Evolutionary conservation across 2,113 vertebrate genomes (phyloP).

Genomic region (Athene cunicularia): DNA sequence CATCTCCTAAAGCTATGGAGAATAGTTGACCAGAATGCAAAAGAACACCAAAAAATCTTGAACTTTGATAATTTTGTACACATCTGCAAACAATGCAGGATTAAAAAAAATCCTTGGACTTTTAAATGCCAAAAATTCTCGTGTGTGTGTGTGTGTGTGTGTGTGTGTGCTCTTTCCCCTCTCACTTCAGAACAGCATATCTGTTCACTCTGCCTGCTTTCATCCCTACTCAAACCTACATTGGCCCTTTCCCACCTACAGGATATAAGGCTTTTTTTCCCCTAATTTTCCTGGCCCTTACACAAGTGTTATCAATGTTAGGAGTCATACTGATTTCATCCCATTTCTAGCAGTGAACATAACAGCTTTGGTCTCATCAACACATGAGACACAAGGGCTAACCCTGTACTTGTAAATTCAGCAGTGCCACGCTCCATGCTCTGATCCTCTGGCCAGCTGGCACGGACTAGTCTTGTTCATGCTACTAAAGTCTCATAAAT

Average conservation of each 20-base stretch:
- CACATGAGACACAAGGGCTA: not conserved
- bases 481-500: not conserved
- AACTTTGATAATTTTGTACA: not conserved
- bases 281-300: not conserved
- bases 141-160: too few species aligned
- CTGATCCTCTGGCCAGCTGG: not conserved
- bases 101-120: not conserved
- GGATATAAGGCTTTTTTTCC: not conserved
- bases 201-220: not conserved
- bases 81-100: not conserved
- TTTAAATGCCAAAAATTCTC: not conserved
- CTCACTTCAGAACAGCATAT: not conserved
- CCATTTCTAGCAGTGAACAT: not conserved
- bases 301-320: not conserved
- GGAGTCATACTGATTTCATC: not conserved
- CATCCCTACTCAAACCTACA: not conserved
- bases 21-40: not conserved
- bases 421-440: not conserved
- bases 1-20: not conserved
- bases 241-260: not conserved
- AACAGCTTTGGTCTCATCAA: not conserved
- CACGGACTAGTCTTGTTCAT: not conserved
- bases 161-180: not conserved
- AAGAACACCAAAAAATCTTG: not conserved
- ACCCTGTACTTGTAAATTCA: not conserved